Evolutionary conservation across 2,113 vertebrate species (phyloP).

Genomic region (Microcebus jonahi): DNA sequence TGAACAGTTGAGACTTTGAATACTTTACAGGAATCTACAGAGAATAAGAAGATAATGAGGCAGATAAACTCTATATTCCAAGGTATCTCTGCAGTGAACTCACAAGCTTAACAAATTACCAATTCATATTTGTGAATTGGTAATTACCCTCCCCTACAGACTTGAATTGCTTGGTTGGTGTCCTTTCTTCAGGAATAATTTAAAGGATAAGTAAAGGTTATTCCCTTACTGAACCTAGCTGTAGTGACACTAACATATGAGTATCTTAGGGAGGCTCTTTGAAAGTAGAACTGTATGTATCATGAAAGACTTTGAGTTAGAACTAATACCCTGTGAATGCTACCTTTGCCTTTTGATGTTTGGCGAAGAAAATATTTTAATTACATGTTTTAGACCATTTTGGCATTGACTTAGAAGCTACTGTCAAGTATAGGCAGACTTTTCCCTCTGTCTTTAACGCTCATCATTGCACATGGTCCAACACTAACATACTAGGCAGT

Average conservation of each 20-base stretch:
- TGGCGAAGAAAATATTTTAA: conserved; percentile 18
- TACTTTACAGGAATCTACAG: conserved; percentile 43
- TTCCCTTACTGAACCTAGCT: background rate
- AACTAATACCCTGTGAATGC: conserved; percentile 13
- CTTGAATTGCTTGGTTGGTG: conserved; percentile 41
- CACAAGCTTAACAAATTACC: background rate
- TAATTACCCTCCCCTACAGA: background rate
- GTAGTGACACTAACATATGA: conserved; percentile 20
- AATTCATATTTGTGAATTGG: background rate
- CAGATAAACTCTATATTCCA: background rate
- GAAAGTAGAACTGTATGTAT: conserved; percentile 43
- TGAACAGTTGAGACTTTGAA: conserved; percentile 27
- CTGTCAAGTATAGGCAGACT: conserved; percentile 17
- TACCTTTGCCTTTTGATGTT: conserved; percentile 45
- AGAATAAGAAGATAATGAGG: background rate
- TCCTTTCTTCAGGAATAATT: conserved; percentile 47
- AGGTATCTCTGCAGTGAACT: background rate
- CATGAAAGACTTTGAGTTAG: conserved; percentile 12
- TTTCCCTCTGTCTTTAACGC: background rate
- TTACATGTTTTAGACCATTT: conserved; percentile 33
- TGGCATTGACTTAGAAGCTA: conserved; percentile 13
- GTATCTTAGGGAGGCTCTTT: conserved; percentile 48
- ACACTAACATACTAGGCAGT: background rate
- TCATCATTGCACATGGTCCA: background rate
- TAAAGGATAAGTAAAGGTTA: conserved; percentile 51